Conservation (phyloP, 2,888 invertebrate species). For the Yponomeuta malinellus region DNA sequence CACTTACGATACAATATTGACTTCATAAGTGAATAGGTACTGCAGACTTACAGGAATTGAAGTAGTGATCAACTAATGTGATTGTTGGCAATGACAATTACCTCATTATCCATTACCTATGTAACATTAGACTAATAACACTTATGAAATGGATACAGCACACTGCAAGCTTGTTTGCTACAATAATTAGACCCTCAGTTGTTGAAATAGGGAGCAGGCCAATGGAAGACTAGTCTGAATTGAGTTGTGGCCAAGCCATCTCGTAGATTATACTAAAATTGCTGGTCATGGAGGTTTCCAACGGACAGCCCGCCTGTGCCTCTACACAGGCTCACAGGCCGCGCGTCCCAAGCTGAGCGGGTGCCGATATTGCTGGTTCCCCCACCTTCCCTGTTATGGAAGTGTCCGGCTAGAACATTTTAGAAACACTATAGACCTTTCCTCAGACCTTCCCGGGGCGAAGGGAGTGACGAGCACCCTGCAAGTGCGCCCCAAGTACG, state of each 20-base stretch:
- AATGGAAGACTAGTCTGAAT: slow-evolving; percentile 91
- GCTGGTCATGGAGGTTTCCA: slow-evolving; percentile 85
- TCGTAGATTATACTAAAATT: slow-evolving; percentile 86
- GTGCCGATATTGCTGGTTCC: slow-evolving; percentile 83
- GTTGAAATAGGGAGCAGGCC: slow-evolving; percentile 62
- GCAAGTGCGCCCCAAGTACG: slow-evolving; percentile 82
- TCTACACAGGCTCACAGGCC: slow-evolving; percentile 58
- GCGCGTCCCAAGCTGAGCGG: slow-evolving; percentile 70
- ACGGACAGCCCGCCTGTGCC: slow-evolving; percentile 63
- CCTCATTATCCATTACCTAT: too few species aligned
- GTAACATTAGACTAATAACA: too few species aligned
- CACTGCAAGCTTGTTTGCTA: not conserved
- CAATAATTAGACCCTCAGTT: slow-evolving; percentile 53
- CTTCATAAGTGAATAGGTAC: too few species aligned
- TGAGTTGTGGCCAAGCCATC: slow-evolving; percentile 83
- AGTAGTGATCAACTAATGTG: slow-evolving; percentile 6
- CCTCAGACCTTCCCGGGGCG: slow-evolving; percentile 90
- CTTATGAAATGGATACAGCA: not conserved
- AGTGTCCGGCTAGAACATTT: slow-evolving; percentile 83
- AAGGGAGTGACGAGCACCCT: slow-evolving; percentile 75
- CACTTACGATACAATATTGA: too few species aligned
- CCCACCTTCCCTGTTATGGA: slow-evolving; percentile 78
- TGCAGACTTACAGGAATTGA: too few species aligned
- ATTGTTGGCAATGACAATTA: slow-evolving; percentile 9
- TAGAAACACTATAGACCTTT: slow-evolving; percentile 69